Percentiles rank a stretch among this genome's conserved stretches.
phyloP scores from a whole-genome alignment of 2,888 invertebrate genomes.

The Chironomus riparius region DNA sequence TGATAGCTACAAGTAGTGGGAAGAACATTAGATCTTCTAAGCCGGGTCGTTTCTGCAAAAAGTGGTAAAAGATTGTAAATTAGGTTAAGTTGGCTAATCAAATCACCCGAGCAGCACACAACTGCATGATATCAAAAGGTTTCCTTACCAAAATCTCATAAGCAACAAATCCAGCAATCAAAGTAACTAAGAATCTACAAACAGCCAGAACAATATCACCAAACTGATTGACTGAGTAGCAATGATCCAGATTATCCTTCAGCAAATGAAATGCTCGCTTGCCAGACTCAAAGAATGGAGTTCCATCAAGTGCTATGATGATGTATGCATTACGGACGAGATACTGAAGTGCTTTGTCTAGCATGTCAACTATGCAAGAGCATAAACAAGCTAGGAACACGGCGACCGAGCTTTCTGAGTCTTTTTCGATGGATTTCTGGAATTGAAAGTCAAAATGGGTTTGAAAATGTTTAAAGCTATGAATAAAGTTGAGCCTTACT shows the following conservation, averaged over 20 bases:
- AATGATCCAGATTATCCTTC: conserved; percentile 53
- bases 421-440: not conserved
- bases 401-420: conserved; percentile 32
- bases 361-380: conserved; percentile 55
- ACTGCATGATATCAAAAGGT: too few relatives aligned
- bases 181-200: conserved; percentile 55
- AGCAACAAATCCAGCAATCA: not conserved
- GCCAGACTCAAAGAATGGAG: conserved; percentile 54
- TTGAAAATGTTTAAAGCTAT: too few relatives aligned
- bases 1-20: conserved; percentile 51
- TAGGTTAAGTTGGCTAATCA: not conserved
- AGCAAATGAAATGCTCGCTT: conserved; percentile 52
- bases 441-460: too few relatives aligned
- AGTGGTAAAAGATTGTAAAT: too few relatives aligned
- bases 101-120: too few relatives aligned
- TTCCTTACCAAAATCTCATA: not conserved
- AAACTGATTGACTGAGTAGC: conserved; percentile 61
- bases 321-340: conserved; percentile 63
- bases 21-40: conserved; percentile 36
- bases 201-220: conserved; percentile 63
- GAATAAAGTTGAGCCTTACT: too few relatives aligned
- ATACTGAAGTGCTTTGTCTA: conserved; percentile 57
- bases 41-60: too few relatives aligned
- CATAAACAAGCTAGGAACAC: conserved; percentile 46
- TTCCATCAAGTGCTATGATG: conserved; percentile 55